Evolutionary conservation across 2,113 vertebrate genomes (phyloP).

Genomic region (Mixornis gularis): DNA sequence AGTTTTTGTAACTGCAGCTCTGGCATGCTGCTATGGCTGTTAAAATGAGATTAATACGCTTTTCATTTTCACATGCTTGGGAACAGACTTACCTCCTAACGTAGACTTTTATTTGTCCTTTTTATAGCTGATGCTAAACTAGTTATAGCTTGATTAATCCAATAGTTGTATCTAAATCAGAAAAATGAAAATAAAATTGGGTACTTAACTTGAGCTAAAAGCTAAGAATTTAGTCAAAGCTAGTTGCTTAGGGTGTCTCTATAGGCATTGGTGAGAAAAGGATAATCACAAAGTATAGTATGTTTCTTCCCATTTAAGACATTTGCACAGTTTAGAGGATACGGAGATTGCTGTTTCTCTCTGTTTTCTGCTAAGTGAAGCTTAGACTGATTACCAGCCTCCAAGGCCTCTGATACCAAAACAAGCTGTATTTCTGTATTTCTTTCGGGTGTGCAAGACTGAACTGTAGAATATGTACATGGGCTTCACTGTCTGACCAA

Average conservation of each 20-base stretch:
- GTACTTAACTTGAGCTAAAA: background rate
- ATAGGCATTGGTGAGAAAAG: background rate
- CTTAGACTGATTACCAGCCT: background rate
- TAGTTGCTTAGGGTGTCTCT: background rate
- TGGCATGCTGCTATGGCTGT: background rate
- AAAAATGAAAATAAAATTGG: background rate
- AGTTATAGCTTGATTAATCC: background rate
- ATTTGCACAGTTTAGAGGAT: background rate
- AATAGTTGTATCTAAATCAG: background rate
- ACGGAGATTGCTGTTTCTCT: background rate
- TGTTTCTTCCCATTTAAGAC: background rate
- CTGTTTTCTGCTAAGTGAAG: background rate
- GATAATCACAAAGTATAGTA: background rate
- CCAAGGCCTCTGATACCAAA: background rate
- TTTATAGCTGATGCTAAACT: background rate
- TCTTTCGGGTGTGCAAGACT: background rate
- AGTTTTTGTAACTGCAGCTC: background rate
- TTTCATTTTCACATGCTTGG: background rate
- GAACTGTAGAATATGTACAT: background rate
- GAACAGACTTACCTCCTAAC: background rate
- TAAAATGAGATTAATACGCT: background rate
- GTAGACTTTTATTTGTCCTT: background rate
- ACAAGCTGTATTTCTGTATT: background rate
- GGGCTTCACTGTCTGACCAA: background rate
- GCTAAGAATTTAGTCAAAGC: background rate